Evolutionary conservation across 2,888 invertebrate species (phyloP).

Genomic region (Scaeva pyrastri): DNA sequence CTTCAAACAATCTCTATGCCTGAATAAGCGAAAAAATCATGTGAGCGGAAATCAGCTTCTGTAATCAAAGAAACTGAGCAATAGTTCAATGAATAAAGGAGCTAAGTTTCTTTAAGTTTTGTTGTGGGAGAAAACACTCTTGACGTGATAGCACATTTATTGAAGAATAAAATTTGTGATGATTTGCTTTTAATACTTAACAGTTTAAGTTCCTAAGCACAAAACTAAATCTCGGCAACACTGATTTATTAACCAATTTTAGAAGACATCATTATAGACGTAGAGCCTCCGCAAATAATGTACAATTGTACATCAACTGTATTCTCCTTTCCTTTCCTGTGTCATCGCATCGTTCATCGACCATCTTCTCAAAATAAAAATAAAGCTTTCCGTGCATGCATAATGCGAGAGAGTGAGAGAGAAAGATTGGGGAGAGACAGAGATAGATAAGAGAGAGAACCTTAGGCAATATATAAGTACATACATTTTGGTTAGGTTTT

Average conservation of each 20-base stretch:
- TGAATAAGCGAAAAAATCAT: too few species aligned
- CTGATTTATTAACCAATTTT: conserved; percentile 13
- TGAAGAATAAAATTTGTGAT: too few species aligned
- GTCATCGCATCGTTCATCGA: conserved; percentile 70
- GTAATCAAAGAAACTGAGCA: too few species aligned
- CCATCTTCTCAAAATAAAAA: conserved; percentile 52
- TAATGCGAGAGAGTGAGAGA: not conserved
- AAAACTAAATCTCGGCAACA: conserved; percentile 20
- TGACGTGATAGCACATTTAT: too few species aligned
- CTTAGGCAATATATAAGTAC: too few species aligned
- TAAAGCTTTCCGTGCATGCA: conserved; percentile 58
- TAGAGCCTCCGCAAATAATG: conserved; percentile 45
- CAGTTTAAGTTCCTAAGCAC: not conserved
- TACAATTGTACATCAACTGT: conserved; percentile 20
- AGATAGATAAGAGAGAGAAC: too few species aligned
- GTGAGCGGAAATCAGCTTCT: too few species aligned
- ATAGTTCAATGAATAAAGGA: too few species aligned
- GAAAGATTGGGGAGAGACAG: conserved; percentile 18
- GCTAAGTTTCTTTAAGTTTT: too few species aligned
- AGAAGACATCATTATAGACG: conserved; percentile 8
- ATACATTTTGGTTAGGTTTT: conserved; percentile 52
- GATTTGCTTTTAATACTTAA: too few species aligned
- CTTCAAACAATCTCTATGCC: too few species aligned
- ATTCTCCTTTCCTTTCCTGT: conserved; percentile 45
- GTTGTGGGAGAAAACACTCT: too few species aligned